Conservation (phyloP, 2,888 invertebrate species). For the Trichopria drosophilae region DNA sequence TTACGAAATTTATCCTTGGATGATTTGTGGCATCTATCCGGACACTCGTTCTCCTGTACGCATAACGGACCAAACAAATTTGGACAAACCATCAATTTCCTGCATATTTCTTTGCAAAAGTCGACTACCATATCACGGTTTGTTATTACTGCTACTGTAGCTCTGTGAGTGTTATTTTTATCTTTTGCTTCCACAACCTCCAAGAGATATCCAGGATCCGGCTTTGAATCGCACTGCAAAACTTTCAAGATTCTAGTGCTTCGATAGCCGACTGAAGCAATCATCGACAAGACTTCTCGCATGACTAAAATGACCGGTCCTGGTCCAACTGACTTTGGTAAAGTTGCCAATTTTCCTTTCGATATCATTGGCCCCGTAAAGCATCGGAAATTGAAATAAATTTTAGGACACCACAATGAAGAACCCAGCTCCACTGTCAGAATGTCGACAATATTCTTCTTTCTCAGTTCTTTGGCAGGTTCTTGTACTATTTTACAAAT, state of each 20-base stretch:
- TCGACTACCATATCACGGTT: constrained; percentile 63
- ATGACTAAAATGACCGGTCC: constrained; percentile 72
- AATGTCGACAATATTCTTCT: constrained; percentile 48
- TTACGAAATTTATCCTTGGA: constrained; percentile 67
- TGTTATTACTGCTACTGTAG: constrained; percentile 68
- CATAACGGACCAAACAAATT: constrained; percentile 69
- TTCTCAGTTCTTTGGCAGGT: too few species aligned
- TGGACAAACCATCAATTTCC: constrained; percentile 72
- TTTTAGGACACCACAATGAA: constrained; percentile 69
- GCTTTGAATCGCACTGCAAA: constrained; percentile 66
- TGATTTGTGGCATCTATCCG: constrained; percentile 67
- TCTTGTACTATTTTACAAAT: constrained; percentile 48
- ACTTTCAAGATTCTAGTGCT: constrained; percentile 72
- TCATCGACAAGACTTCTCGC: constrained; percentile 71
- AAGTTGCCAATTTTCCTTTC: constrained; percentile 70
- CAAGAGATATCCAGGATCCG: constrained; percentile 67
- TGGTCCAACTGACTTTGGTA: constrained; percentile 74
- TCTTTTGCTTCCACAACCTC: constrained; percentile 74
- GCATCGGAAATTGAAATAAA: constrained; percentile 76
- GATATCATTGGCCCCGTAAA: constrained; percentile 75
- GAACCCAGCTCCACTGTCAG: constrained; percentile 47
- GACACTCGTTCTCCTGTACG: constrained; percentile 64
- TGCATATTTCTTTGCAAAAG: constrained; percentile 69
- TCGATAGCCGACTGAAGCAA: constrained; percentile 75
- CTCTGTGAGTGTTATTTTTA: constrained; percentile 71